Conservation (phyloP, 2,113 vertebrate species). For the Limnothrissa miodon region DNA sequence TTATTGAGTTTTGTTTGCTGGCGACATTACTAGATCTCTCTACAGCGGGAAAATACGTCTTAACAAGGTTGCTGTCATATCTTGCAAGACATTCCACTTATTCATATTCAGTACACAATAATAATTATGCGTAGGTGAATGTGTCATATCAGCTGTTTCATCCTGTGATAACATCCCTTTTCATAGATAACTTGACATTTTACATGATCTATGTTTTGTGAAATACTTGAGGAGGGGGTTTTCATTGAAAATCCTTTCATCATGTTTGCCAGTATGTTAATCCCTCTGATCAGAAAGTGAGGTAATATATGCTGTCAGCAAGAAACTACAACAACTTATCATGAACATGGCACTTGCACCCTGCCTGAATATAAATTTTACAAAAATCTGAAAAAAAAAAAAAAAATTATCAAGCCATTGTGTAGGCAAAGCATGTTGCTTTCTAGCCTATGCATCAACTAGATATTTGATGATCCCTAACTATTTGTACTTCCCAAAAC, state of each 20-base stretch:
- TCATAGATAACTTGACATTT: background rate
- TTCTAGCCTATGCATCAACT: too few relatives aligned
- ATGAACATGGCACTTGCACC: background rate
- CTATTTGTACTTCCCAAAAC: too few relatives aligned
- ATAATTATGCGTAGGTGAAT: background rate
- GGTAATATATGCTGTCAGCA: background rate
- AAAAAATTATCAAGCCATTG: too few relatives aligned
- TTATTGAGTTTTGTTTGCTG: background rate
- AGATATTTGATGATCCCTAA: too few relatives aligned
- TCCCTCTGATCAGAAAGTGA: background rate
- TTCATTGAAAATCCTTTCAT: background rate
- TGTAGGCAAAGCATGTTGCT: too few relatives aligned
- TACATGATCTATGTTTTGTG: background rate
- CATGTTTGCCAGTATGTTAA: conserved; percentile 7
- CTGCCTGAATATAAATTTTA: background rate
- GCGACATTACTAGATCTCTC: background rate
- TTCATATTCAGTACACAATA: background rate
- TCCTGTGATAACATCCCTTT: background rate
- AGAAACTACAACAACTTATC: background rate
- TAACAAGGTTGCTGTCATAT: background rate
- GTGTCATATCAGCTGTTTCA: background rate
- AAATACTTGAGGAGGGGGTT: background rate
- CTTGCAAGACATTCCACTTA: background rate
- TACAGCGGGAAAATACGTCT: background rate
- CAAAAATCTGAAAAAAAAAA: too few relatives aligned